Base-by-base conservation (phyloP, 2,113 vertebrate genomes). In the Melanerpes aurifrons region DNA sequence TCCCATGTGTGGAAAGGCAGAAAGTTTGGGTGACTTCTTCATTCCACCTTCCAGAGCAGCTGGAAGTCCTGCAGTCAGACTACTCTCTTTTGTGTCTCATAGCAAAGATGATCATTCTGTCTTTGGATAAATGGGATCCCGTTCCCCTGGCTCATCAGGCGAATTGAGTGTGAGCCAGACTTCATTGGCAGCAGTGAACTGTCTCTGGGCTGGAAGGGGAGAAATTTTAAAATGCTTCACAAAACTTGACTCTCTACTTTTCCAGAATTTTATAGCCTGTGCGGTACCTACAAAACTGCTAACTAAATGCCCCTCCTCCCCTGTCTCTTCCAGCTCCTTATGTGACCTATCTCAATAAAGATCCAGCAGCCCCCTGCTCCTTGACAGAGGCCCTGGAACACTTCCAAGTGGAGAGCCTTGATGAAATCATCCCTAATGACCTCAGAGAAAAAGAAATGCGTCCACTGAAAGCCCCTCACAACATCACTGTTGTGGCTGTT, bases 331-430 rank as follows among this genome's bases (percentile, higher is more conserved):
- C 91, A 99, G 99, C 99, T 97, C 98, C 99, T n/a, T 99, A 99
- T 10, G 98, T 99, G 91, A 99, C 98, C 54, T 99, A 99, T 96
- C 98, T 99, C 82, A 98, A 93, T 80, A 99, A 99, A 96, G 99
- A 99, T 61, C 98, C 98, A 1, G 97, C 98, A 9, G 97, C 98
- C 4, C 99, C 99, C 1, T 99, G 99, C 92, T 99, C 99, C 26
- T 96, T 99, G 96, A 99, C 98, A 1, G 99, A 99, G 73, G 99
- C 99, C 26, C 97, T 99, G 94, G 99, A 99, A 35, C 99, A 98
- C 85, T 98, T 99, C 94, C 99, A 99, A 96, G 98, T 99, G 37
- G 99, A 99, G 9, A 97, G 98, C 86, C 97, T 99, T 3, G 97
- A 98, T 83, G 97, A 98, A 89, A 98, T 99, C 48, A 97, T 99